A percentile compares a stretch with the other conserved stretches of the same genome.
Evolutionary conservation across 2,797 vertebrate species (phyloP).

Genomic region (Schizopygopsis malacanthus): DNA sequence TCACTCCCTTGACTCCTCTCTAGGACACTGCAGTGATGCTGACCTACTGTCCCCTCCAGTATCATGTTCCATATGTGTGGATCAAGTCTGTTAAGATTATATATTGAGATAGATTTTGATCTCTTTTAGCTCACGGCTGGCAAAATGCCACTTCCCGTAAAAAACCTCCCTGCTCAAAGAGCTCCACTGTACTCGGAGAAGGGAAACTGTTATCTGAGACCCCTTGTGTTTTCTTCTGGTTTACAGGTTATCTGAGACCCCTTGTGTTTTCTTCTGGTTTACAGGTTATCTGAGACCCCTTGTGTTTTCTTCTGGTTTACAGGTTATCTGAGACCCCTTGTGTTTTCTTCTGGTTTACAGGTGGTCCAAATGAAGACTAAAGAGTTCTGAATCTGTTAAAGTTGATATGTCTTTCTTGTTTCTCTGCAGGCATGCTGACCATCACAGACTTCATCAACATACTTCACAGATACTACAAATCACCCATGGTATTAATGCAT

Average conservation of each 20-base stretch:
- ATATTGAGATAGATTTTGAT: neutral
- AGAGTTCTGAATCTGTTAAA: neutral
- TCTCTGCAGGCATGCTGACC: slow-evolving; percentile 90
- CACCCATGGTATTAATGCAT: slow-evolving; percentile 86
- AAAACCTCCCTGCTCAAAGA: slow-evolving; percentile 12
- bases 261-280: neutral
- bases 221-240: neutral
- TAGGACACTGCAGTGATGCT: neutral
- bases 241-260: neutral
- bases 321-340: neutral
- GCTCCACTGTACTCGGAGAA: slow-evolving; percentile 1
- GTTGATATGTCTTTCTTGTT: slow-evolving; percentile 20
- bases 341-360: neutral
- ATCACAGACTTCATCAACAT: slow-evolving; percentile 99
- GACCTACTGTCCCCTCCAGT: neutral
- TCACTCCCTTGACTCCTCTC: neutral
- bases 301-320: too few relatives aligned
- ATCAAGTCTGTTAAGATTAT: neutral
- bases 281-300: neutral
- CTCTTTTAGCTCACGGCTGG: neutral
- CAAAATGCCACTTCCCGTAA: neutral
- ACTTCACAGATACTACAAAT: slow-evolving; percentile 98
- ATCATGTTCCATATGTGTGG: neutral
- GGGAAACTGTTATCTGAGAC: slow-evolving; percentile 5
- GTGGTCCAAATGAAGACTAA: neutral